phyloP scores from a whole-genome alignment of 1,140 invertebrate species.

The Papilio polytes region DNA sequence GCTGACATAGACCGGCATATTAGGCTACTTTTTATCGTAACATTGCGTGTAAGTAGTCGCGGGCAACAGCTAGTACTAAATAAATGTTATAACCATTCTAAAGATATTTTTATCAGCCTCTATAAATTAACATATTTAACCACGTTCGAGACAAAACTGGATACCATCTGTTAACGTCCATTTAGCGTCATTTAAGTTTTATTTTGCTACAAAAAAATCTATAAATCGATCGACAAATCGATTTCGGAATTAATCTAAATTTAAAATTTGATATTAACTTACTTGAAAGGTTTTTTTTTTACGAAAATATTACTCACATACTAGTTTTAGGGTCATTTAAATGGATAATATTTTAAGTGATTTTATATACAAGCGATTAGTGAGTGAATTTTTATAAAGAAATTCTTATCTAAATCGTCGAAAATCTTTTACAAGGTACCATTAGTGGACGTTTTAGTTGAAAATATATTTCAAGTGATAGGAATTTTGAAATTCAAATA shows the following conservation, averaged over 20 bases:
- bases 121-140: neutral
- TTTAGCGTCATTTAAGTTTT: neutral
- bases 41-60: too few relatives aligned
- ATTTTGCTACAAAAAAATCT: neutral
- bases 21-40: too few relatives aligned
- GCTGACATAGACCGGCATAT: too few relatives aligned
- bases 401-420: neutral
- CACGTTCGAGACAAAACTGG: neutral
- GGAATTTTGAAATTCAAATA: conserved; percentile 1
- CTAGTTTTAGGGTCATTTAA: neutral
- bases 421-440: conserved; percentile 9
- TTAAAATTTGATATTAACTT: neutral
- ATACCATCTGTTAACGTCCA: neutral
- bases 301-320: neutral
- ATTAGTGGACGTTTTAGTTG: neutral
- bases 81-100: neutral
- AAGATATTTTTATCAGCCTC: neutral
- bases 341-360: neutral
- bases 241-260: neutral
- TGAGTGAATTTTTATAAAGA: neutral
- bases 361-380: neutral
- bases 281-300: neutral
- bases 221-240: neutral
- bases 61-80: neutral
- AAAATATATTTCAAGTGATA: neutral